Percentiles rank a stretch among this genome's conserved stretches.
phyloP scores from a whole-genome alignment of 1,140 invertebrate genomes.

The Thalassaphorura encarpata region DNA sequence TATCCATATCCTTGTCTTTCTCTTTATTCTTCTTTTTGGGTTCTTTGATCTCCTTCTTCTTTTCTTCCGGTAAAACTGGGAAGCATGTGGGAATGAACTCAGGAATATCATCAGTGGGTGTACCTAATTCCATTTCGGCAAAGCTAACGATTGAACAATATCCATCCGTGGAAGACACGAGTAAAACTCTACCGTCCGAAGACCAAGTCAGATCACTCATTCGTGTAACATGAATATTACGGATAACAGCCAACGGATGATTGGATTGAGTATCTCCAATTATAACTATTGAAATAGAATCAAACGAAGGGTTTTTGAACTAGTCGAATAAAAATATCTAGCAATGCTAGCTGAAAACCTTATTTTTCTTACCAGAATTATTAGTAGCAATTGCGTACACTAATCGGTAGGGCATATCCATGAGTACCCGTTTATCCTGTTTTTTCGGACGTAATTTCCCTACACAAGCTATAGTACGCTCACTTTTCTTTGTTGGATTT shows the following conservation, averaged over 20 bases:
- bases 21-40: slow-evolving; percentile 3
- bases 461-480: slow-evolving; percentile 20
- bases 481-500: slow-evolving; percentile 20
- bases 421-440: not conserved
- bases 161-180: slow-evolving; percentile 88
- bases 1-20: not conserved
- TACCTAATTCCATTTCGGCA: slow-evolving; percentile 66
- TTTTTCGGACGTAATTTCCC: slow-evolving; percentile 12
- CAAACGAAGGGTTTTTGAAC: not conserved
- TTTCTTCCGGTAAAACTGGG: not conserved
- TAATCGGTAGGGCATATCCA: slow-evolving; percentile 63
- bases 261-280: slow-evolving; percentile 71
- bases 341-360: not conserved
- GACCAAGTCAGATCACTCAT: slow-evolving; percentile 90
- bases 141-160: slow-evolving; percentile 88
- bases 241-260: slow-evolving; percentile 69
- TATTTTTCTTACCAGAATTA: slow-evolving; percentile 70
- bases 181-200: slow-evolving; percentile 62
- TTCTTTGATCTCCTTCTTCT: not conserved
- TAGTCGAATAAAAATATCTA: not conserved
- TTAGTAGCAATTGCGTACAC: slow-evolving; percentile 84
- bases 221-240: slow-evolving; percentile 88
- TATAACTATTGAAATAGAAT: slow-evolving; percentile 16
- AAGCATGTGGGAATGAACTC: not conserved
- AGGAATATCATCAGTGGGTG: not conserved